Evolutionary conservation across 1,140 invertebrate species (phyloP), one percentile per base, ranked within the genome.

Genomic region (Varroa destructor): DNA sequence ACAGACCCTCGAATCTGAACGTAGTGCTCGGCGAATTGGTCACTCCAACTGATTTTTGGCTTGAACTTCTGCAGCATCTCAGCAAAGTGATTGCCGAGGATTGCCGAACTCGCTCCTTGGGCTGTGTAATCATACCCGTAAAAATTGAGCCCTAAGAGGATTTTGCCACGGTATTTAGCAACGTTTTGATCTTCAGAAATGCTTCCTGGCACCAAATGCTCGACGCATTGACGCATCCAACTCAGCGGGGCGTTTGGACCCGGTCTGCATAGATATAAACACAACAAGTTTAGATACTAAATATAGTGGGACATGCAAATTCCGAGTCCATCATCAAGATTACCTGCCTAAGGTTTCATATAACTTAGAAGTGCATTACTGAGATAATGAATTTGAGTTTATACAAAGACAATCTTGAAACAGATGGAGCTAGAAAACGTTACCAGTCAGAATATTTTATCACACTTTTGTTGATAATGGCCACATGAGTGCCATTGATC

Each of bases 141-240:
- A 80, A 95, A 93, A 81, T 96, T 97, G 1, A 96, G 77, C 5
- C 93, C 93, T 72, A 94, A 78, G 46, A 95, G 81, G 71, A 96
- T 89, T 82, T 95, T 90, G 5, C 81, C 77, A 71, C 89, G 81
- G 75, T 85, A 85, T 36, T 81, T 79, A 72, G 82, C 79, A n/a
- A 80, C 73, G 54, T 72, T 71, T 25, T 79, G 74, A 3, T 57
- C 85, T 83, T 72, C 84, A 80, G 12, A 73, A 56, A 36, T 42
- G 46, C 46, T 8, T 3, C 12, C 74, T 5, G 87, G 85, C 37
- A 85, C 83, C 73, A 95, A 80, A 67, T 83, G 82, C 77, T 89
- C 85, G 1, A 96, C 82, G 77, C 89, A 91, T 56, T 86, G 80
- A 76, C 84, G 82, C n/a, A 89, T 82, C 91, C 93, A 96, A 70